Base-by-base conservation (phyloP, 2,113 vertebrate species). In the Protobothrops flavoviridis region DNA sequence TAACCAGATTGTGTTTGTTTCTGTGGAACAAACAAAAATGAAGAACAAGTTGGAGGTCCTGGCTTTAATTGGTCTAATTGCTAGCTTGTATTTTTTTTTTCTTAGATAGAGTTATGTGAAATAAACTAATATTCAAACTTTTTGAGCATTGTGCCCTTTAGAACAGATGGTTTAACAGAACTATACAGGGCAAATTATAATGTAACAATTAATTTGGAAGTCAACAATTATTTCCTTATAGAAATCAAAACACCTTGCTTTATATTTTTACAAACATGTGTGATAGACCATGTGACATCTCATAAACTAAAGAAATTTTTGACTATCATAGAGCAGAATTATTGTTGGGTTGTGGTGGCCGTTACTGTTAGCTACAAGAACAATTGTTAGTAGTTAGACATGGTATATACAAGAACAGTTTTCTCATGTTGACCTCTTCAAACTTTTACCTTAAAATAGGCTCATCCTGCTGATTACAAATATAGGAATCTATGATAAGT, bases 211-310 rank as follows among this genome's bases (percentile, higher is more conserved):
- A 91, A 87, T 96, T 96, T 96, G 94, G 52, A 0, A 94, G 94
- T 95, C 94, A 94, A 94, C 94, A 96, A 95, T 96, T 94, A 96
- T 95, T 94, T 90, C 93, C 94, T 90, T 95, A 94, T 96, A 94
- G 96, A 96, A 95, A 94, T 96, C 96, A 94, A 93, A 96, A 92
- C 95, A 95, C 26, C 2, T 97, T 94, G 94, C 93, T 95, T 95
- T 96, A 96, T 95, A 96, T 95, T 96, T 96, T 96, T 96, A 94
- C 94, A 96, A 96, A 95, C 89, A 92, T 96, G 94, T 97, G 94
- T 96, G 94, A 29, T 90, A 39, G 95, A 94, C 92, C 92, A 94
- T 64, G 45, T 52, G 48, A 24, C 39, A 94, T 24, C 92, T 90
- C 94, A 95, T 89, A 95, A 93, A 90, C 95, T 92, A 88, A 92